Evolutionary conservation across 2,888 invertebrate species (phyloP), one percentile per base, ranked within the genome.

Genomic region (Morpho helenor): DNA sequence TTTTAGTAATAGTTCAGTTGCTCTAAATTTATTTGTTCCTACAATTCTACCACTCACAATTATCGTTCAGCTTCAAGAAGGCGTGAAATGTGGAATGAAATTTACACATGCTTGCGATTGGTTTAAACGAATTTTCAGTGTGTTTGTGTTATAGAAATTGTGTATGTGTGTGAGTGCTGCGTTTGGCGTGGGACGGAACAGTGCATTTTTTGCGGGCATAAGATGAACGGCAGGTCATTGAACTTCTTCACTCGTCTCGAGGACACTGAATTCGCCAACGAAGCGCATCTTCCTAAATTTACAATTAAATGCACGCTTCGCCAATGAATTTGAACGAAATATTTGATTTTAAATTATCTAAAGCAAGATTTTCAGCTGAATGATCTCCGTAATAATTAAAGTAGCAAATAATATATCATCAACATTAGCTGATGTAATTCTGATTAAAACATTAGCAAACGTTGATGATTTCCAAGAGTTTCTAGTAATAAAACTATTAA

Each of bases 201-300:
- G 74, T 90, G 87, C 88, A 90, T 87, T 90, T 90, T 90, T 90
- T 90, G 88, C 86, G 80, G 76, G 73, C 77, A 72, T 71, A 77
- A 87, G 83, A 88, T 84, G 87, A 85, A 83, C 82, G 80, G 76
- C 69, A 77, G 86, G 82, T 84, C 83, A 72, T 77, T 82, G 87
- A 89, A 84, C 89, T 75, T 74, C 68, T 74, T 73, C 72, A 79
- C 75, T 75, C 75, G 82, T 81, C 85, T 84, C 82, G 72, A 71
- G 71, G 80, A 78, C 77, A 75, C 82, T 79, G 75, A 86, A 87
- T 79, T 85, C 76, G 79, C 82, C 80, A 82, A 73, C 83, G 74
- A 67, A 82, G 80, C 86, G 83, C 84, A 81, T 82, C 83, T 80
- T 80, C 68, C 70, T 78, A 62, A 71, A 67, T 58, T 68, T 69